These are phyloP conservation scores for Marcusenius ussheri DNA, from an alignment of 2,113 vertebrate genomes.

Conservation along the genomic window DNA sequence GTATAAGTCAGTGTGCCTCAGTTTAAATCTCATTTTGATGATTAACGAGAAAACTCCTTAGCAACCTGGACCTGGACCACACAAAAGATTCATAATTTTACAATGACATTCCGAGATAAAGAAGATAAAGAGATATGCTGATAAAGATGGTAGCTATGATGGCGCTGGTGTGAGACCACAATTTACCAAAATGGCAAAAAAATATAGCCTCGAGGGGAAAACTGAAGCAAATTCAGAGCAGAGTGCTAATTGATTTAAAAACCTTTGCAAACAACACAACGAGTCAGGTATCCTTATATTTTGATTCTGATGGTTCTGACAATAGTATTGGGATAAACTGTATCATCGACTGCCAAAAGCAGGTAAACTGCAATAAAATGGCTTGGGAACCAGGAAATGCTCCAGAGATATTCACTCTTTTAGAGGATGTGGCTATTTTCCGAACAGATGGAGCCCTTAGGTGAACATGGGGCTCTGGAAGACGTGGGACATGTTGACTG, in stretches of 20 bases:
- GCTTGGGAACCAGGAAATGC: background rate
- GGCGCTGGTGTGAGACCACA: background rate
- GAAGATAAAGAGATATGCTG: background rate
- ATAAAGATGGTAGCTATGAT: background rate
- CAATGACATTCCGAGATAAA: background rate
- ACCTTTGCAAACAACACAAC: background rate
- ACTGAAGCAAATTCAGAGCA: background rate
- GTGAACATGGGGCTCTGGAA: background rate
- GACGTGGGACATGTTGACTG: constrained; percentile 32
- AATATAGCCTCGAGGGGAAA: background rate
- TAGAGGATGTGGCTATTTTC: background rate
- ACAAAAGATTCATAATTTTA: background rate
- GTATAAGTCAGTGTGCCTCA: background rate
- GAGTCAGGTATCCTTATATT: background rate
- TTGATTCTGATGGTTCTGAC: background rate
- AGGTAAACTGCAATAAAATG: background rate
- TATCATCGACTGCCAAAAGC: background rate
- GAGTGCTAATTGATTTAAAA: background rate
- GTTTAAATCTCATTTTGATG: background rate
- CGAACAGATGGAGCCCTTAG: background rate
- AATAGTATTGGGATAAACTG: background rate
- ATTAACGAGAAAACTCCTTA: background rate
- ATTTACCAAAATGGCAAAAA: background rate
- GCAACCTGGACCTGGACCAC: background rate
- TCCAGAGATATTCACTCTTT: background rate